These are phyloP conservation scores for Calameuta filiformis DNA, from an alignment of 2,888 invertebrate species.

Conservation along the genomic window DNA sequence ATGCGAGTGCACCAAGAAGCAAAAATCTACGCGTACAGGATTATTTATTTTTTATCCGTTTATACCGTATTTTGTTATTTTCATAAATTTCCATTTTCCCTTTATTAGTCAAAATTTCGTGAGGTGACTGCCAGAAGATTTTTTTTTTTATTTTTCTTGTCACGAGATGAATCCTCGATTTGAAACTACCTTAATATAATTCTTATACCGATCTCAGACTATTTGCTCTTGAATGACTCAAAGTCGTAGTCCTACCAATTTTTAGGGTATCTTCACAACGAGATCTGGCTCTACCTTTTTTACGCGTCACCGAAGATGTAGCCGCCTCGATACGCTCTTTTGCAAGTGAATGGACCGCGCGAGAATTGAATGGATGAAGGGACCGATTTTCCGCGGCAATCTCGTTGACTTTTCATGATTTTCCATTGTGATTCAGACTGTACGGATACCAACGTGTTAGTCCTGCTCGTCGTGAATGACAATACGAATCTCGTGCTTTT, in stretches of 20 bases:
- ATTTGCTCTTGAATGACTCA: conserved; percentile 50
- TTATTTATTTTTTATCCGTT: neutral
- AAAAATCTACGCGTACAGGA: neutral
- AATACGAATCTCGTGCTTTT: conserved; percentile 12
- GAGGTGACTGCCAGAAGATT: neutral
- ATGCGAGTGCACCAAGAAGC: neutral
- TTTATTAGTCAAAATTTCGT: neutral
- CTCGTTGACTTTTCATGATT: conserved; percentile 50
- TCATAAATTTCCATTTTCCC: neutral
- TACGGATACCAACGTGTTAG: neutral
- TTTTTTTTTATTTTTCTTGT: neutral
- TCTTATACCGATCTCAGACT: conserved; percentile 17
- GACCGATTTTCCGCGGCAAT: conserved; percentile 40
- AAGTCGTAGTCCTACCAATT: conserved; percentile 29
- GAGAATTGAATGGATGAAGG: conserved; percentile 13
- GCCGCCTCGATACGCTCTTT: conserved; percentile 27
- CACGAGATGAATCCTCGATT: neutral
- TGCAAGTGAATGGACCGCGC: conserved; percentile 45
- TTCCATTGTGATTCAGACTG: conserved; percentile 26
- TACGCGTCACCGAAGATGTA: neutral
- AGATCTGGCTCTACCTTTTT: neutral
- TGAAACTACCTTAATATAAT: neutral
- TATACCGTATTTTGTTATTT: neutral
- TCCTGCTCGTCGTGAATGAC: conserved; percentile 7
- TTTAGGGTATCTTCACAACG: conserved; percentile 1